These are phyloP conservation scores for Andrena marginata DNA, from an alignment of 2,888 invertebrate genomes.

Conservation along the genomic window DNA sequence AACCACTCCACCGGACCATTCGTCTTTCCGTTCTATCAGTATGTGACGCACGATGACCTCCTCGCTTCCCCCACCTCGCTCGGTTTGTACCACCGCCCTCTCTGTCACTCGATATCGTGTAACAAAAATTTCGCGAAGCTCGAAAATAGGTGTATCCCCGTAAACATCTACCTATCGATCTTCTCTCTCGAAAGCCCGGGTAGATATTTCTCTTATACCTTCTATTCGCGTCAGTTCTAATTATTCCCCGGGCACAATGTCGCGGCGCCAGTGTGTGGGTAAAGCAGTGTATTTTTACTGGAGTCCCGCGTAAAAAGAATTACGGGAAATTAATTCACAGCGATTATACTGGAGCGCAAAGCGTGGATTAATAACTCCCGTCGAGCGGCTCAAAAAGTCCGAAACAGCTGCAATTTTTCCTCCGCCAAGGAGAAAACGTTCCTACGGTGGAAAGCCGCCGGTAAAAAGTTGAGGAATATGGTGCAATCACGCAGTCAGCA, in stretches of 20 bases:
- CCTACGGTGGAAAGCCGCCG: neutral
- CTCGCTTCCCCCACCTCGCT: slow-evolving; percentile 1
- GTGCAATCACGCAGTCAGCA: slow-evolving; percentile 17
- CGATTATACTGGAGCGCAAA: slow-evolving; percentile 37
- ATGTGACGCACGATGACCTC: slow-evolving; percentile 70
- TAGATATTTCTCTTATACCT: no score
- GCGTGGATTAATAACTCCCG: slow-evolving; percentile 39
- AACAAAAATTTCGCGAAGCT: slow-evolving; percentile 2
- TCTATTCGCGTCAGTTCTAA: neutral
- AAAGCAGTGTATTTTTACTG: slow-evolving; percentile 14
- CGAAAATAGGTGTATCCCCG: neutral
- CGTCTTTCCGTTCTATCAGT: slow-evolving; percentile 74
- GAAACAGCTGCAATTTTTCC: slow-evolving; percentile 16
- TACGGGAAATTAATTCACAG: slow-evolving; percentile 25
- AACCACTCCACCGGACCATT: slow-evolving; percentile 72
- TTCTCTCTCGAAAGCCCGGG: neutral
- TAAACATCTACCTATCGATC: neutral
- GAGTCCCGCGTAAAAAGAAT: neutral
- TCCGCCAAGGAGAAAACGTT: slow-evolving; percentile 1
- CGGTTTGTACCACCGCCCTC: slow-evolving; percentile 7
- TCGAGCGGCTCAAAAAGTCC: slow-evolving; percentile 30
- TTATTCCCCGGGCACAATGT: slow-evolving; percentile 10
- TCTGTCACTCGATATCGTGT: neutral
- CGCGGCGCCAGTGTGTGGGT: neutral
- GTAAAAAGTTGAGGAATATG: slow-evolving; percentile 3